phyloP scores from a whole-genome alignment of 2,888 invertebrate species.

The Macrosiphum euphorbiae region DNA sequence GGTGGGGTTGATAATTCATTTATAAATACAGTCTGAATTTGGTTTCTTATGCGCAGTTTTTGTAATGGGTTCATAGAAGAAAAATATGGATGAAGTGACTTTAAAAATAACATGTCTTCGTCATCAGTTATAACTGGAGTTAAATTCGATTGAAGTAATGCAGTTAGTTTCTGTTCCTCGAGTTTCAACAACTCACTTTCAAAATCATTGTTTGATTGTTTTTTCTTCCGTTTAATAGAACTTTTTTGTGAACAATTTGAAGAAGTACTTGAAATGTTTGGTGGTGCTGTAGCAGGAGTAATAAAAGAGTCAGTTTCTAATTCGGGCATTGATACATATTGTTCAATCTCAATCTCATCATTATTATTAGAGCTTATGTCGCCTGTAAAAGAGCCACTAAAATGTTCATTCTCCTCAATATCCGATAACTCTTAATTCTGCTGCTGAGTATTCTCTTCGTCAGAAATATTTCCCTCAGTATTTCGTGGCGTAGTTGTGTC shows the following conservation, averaged over 20 bases:
- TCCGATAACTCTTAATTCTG: not conserved
- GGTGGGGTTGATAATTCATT: not conserved
- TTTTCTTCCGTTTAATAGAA: not conserved
- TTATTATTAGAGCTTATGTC: not conserved
- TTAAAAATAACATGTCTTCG: not conserved
- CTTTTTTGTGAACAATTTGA: not conserved
- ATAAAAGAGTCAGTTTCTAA: not conserved
- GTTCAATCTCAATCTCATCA: not conserved
- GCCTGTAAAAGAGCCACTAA: too few relatives aligned
- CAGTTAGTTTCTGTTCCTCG: not conserved
- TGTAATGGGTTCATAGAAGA: not conserved
- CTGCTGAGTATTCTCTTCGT: not conserved
- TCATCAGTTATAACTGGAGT: not conserved
- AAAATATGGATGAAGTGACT: constrained; percentile 7
- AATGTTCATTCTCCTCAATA: not conserved
- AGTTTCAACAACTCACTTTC: not conserved
- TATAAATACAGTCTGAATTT: not conserved
- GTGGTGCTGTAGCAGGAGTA: not conserved
- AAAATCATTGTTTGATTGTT: not conserved
- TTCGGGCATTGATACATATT: not conserved
- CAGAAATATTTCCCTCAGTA: constrained; percentile 9
- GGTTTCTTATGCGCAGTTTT: not conserved
- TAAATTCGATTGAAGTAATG: not conserved
- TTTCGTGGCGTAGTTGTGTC: not conserved
- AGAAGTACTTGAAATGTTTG: not conserved